phyloP scores from a whole-genome alignment of 1,140 invertebrate genomes.

The Condylostylus longicornis region DNA sequence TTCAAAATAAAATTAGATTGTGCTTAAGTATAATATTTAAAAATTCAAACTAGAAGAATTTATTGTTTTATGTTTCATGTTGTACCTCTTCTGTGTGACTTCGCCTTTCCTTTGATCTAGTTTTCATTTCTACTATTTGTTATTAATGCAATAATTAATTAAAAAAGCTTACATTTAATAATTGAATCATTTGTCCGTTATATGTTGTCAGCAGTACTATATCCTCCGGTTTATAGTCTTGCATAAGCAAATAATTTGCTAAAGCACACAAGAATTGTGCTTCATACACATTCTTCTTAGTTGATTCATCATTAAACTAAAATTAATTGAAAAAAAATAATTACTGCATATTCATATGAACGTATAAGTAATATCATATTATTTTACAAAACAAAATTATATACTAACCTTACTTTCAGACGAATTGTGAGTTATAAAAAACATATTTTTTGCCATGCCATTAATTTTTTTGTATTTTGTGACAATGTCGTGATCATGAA shows the following conservation, averaged over 20 bases:
- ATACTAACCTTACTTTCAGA: slow-evolving; percentile 32
- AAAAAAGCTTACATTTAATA: slow-evolving; percentile 4
- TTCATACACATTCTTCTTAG: slow-evolving; percentile 44
- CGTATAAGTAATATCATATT: not conserved
- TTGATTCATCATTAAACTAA: slow-evolving; percentile 33
- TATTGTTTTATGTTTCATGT: no score
- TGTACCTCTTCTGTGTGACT: no score
- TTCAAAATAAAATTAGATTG: slow-evolving; percentile 1
- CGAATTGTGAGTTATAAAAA: slow-evolving; percentile 44
- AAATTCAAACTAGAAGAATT: no score
- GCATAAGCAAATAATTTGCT: slow-evolving; percentile 42
- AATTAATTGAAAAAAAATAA: slow-evolving; percentile 5
- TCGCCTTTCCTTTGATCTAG: no score
- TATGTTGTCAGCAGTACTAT: slow-evolving; percentile 55
- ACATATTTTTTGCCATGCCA: slow-evolving; percentile 40
- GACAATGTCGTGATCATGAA: slow-evolving; percentile 41
- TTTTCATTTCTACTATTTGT: no score
- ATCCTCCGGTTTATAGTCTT: slow-evolving; percentile 40
- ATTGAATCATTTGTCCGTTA: slow-evolving; percentile 37
- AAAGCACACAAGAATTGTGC: slow-evolving; percentile 39
- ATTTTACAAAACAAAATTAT: slow-evolving; percentile 8
- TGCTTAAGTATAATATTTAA: not conserved
- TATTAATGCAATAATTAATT: no score
- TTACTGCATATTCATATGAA: not conserved
- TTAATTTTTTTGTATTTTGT: slow-evolving; percentile 33